These are phyloP conservation scores for Scaptomyza parva DNA, from an alignment of 2,888 invertebrate species.

Conservation along the genomic window DNA sequence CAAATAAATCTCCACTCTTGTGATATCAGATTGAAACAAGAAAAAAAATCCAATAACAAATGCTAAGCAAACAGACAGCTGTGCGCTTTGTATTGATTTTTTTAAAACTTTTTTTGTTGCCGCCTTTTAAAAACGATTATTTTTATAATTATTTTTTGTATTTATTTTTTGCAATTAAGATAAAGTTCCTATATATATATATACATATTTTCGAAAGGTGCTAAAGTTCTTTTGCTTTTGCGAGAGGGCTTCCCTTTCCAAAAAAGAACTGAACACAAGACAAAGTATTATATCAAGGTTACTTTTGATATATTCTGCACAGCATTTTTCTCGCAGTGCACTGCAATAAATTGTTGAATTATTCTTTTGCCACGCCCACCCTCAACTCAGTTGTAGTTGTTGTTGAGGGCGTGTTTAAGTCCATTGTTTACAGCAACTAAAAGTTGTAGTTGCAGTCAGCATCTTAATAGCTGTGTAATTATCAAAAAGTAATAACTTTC, in stretches of 20 bases:
- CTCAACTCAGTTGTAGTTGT: constrained; percentile 1
- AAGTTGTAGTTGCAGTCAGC: constrained; percentile 32
- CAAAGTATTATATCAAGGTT: background rate
- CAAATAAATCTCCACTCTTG: constrained; percentile 35
- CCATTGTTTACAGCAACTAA: constrained; percentile 37
- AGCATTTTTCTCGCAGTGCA: constrained; percentile 1
- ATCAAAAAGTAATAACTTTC: constrained; percentile 51
- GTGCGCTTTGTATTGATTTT: constrained; percentile 33
- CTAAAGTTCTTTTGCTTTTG: constrained; percentile 55
- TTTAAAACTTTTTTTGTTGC: constrained; percentile 48
- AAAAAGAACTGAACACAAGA: constrained; percentile 1
- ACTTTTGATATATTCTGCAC: background rate
- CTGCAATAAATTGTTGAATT: constrained; percentile 21
- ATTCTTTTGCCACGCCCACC: constrained; percentile 19
- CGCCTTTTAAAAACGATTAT: constrained; percentile 47
- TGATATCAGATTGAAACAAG: constrained; percentile 70
- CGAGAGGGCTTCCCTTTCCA: constrained; percentile 49
- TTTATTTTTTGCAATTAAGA: constrained; percentile 31
- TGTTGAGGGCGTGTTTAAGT: constrained; percentile 26
- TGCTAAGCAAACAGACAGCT: constrained; percentile 62
- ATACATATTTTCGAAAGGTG: constrained; percentile 62
- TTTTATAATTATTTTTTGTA: constrained; percentile 56
- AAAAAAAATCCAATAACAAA: constrained; percentile 36
- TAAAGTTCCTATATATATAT: too few species aligned
- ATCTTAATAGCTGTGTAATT: constrained; percentile 66